A percentile compares a stretch with the other conserved stretches of the same genome.
Conservation (phyloP, 2,888 invertebrate species). For the Aplocera efformata region DNA sequence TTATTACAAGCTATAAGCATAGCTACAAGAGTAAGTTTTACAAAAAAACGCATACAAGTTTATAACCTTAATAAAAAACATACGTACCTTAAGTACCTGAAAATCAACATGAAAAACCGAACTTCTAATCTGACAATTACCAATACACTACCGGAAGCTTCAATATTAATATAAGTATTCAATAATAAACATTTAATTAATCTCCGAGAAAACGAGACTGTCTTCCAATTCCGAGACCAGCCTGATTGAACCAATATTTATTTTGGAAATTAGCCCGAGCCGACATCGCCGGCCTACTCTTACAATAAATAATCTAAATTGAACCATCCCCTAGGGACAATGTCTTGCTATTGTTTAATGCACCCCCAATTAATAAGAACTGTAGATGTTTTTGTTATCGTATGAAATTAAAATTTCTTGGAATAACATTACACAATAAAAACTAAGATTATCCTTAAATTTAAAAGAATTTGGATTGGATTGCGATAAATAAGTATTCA, state of each 20-base stretch:
- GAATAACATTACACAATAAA: no score
- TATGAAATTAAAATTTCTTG: slow-evolving; percentile 14
- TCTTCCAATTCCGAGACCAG: slow-evolving; percentile 33
- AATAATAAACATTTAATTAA: slow-evolving; percentile 13
- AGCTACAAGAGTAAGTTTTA: no score
- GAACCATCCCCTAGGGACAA: slow-evolving; percentile 56
- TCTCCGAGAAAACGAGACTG: slow-evolving; percentile 15
- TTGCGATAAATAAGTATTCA: no score
- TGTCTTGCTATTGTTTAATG: slow-evolving; percentile 61
- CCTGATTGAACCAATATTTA: slow-evolving; percentile 76
- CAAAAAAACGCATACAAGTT: no score
- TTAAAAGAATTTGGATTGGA: no score
- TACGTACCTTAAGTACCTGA: no score
- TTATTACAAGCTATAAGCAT: no score
- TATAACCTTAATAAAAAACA: no score
- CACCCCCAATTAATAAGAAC: slow-evolving; percentile 64
- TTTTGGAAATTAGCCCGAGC: slow-evolving; percentile 75
- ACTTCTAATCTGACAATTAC: no score
- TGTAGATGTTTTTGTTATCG: slow-evolving; percentile 24
- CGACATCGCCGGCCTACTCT: slow-evolving; percentile 48
- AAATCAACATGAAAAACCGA: no score
- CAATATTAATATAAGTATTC: neutral
- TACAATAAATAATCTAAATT: slow-evolving; percentile 73
- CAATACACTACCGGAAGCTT: no score
- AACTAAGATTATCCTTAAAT: no score